phyloP scores from a whole-genome alignment of 2,113 vertebrate genomes.

The Hirundichthys speculiger region DNA sequence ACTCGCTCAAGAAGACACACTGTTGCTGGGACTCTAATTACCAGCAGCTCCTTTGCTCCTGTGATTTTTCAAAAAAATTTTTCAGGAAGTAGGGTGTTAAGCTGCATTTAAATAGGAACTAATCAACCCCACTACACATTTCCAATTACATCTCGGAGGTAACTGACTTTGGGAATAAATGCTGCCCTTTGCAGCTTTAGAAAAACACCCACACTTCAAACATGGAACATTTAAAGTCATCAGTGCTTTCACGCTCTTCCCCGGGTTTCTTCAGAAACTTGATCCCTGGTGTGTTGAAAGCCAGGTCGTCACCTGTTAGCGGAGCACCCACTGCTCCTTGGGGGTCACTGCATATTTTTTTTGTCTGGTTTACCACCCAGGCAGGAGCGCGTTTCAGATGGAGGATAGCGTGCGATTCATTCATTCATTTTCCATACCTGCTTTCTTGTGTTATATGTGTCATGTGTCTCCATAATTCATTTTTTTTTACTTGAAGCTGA shows the following conservation, averaged over 20 bases:
- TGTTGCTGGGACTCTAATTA: conserved; percentile 51
- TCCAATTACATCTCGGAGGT: conserved; percentile 69
- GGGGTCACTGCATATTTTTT: conserved; percentile 66
- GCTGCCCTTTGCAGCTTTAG: conserved; percentile 21
- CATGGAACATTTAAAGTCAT: conserved; percentile 67
- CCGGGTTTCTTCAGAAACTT: conserved; percentile 68
- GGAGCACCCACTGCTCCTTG: conserved; percentile 55
- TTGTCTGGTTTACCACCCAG: conserved; percentile 72
- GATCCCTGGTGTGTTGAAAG: conserved; percentile 71
- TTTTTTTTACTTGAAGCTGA: conserved; percentile 66
- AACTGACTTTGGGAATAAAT: conserved; percentile 60
- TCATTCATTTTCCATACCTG: neutral
- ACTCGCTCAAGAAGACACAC: conserved; percentile 41
- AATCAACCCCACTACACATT: conserved; percentile 70
- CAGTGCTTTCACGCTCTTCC: conserved; percentile 54
- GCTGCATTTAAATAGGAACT: conserved; percentile 76
- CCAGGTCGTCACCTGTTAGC: conserved; percentile 72
- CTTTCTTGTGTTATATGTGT: neutral
- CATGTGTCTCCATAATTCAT: conserved; percentile 19
- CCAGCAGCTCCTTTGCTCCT: conserved; percentile 48
- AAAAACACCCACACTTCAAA: conserved; percentile 56
- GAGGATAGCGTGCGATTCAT: conserved; percentile 61
- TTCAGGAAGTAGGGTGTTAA: conserved; percentile 68
- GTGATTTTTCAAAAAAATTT: too few species aligned
- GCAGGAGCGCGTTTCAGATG: conserved; percentile 51